phyloP scores from a whole-genome alignment of 2,888 invertebrate species.

The Creontiades dilutus region DNA sequence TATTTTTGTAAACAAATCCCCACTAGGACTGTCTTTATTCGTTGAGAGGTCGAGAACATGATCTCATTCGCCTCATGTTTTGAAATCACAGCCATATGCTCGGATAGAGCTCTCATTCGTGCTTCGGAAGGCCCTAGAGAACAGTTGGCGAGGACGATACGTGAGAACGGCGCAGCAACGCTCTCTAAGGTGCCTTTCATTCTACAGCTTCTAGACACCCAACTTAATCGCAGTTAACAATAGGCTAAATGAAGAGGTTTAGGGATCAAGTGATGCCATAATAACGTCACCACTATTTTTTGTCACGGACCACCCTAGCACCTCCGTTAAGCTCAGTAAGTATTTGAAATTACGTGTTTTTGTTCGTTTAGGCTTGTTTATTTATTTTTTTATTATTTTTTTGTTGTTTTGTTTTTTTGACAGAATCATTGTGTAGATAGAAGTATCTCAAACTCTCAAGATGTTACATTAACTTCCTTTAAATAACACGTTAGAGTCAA shows the following conservation, averaged over 20 bases:
- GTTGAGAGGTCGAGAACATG: background rate
- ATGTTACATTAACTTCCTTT: too few species aligned
- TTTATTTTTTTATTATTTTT: too few species aligned
- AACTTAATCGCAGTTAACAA: constrained; percentile 23
- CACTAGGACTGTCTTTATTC: background rate
- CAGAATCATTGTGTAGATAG: too few species aligned
- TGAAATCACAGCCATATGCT: constrained; percentile 47
- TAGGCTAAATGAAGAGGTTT: background rate
- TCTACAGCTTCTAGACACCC: background rate
- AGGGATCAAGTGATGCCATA: background rate
- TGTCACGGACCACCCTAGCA: too few species aligned
- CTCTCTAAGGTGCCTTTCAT: constrained; percentile 40
- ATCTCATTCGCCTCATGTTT: background rate
- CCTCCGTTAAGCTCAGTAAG: too few species aligned
- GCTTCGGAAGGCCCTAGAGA: background rate
- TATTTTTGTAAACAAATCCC: too few species aligned
- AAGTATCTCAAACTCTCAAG: too few species aligned
- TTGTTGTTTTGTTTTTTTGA: too few species aligned
- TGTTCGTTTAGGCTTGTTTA: too few species aligned
- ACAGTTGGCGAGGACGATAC: background rate
- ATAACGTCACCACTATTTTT: too few species aligned
- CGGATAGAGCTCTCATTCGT: background rate
- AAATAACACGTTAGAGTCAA: too few species aligned
- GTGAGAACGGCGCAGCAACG: constrained; percentile 41
- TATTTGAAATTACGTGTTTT: too few species aligned